Conservation (phyloP, 2,888 invertebrate genomes). For the Diabrotica balteata region DNA sequence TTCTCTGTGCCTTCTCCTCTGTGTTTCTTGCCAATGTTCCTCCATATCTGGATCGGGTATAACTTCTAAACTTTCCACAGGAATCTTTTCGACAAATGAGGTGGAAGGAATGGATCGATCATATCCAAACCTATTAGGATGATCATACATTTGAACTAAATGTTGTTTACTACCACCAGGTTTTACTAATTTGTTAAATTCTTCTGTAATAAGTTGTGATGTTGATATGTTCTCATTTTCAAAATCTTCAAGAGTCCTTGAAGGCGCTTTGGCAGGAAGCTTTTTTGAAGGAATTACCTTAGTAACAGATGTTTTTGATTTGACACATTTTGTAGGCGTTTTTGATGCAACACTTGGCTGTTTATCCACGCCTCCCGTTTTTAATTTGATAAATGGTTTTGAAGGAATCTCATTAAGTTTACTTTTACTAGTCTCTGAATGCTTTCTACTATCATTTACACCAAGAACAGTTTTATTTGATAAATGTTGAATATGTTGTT, state of each 20-base stretch:
- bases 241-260: neutral
- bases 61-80: constrained; percentile 48
- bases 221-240: constrained; percentile 6
- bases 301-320: neutral
- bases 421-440: neutral
- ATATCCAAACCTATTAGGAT: constrained; percentile 58
- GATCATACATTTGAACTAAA: constrained; percentile 61
- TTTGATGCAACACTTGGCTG: neutral
- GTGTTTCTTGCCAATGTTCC: constrained; percentile 46
- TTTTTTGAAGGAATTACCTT: constrained; percentile 1
- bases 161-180: constrained; percentile 7
- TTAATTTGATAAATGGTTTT: constrained; percentile 44
- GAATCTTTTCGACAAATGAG: constrained; percentile 54
- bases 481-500: neutral
- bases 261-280: neutral
- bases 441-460: too few species aligned
- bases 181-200: constrained; percentile 2
- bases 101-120: constrained; percentile 49
- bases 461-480: neutral
- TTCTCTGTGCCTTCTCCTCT: constrained; percentile 50
- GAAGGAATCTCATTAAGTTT: constrained; percentile 40
- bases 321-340: neutral
- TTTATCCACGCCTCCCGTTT: constrained; percentile 20
- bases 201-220: neutral
- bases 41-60: constrained; percentile 48